phyloP scores from a whole-genome alignment of 2,888 invertebrate species.

The Drosophila gaucha region DNA sequence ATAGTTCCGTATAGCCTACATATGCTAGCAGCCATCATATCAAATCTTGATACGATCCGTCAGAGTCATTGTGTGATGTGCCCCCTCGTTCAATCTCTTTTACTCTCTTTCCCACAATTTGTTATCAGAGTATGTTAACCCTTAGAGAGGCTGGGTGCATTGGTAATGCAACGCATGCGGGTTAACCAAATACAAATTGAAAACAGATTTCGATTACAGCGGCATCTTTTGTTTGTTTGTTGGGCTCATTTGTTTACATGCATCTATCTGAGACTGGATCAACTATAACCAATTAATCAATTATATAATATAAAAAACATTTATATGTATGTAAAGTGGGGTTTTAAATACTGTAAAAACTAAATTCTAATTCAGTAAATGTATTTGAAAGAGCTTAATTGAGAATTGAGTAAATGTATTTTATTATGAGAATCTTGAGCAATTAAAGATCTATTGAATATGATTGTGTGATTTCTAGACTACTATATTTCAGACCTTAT shows the following conservation, averaged over 20 bases:
- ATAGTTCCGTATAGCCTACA: neutral
- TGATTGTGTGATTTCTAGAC: too few species aligned
- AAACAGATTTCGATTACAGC: slow-evolving; percentile 62
- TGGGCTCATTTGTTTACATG: slow-evolving; percentile 67
- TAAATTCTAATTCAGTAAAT: neutral
- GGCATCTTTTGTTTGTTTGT: slow-evolving; percentile 56
- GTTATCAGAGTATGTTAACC: slow-evolving; percentile 45
- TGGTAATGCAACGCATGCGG: slow-evolving; percentile 46
- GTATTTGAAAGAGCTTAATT: neutral
- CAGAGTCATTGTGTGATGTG: slow-evolving; percentile 8
- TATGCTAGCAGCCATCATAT: slow-evolving; percentile 9
- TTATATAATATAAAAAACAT: neutral
- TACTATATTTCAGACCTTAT: too few species aligned
- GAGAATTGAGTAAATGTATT: too few species aligned
- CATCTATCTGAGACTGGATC: slow-evolving; percentile 70
- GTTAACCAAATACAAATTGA: slow-evolving; percentile 61
- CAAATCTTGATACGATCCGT: slow-evolving; percentile 32
- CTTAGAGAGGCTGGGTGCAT: slow-evolving; percentile 3
- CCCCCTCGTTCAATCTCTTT: neutral
- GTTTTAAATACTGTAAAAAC: neutral
- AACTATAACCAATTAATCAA: slow-evolving; percentile 49
- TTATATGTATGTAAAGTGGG: neutral
- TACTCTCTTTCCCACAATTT: slow-evolving; percentile 10
- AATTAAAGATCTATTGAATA: too few species aligned
- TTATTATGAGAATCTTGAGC: too few species aligned